Base-by-base conservation (phyloP, 2,888 invertebrate species). In the Nemurella pictetii region DNA sequence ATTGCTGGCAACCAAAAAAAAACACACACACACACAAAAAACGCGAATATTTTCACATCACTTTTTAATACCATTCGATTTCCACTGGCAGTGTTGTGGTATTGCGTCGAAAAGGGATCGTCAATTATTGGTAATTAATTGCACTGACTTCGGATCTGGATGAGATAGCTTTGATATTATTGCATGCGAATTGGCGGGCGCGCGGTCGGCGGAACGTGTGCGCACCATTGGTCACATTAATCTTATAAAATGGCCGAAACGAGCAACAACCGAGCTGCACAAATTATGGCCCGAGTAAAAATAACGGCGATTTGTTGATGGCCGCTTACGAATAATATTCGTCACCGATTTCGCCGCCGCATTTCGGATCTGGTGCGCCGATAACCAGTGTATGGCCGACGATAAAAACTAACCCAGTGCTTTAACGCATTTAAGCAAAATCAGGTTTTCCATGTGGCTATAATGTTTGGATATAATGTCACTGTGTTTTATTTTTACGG, bases 221-320 rank as follows among this genome's bases (percentile, higher is more conserved):
- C 28, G 72, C 25, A 2, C 82, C 82, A 82, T 82, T 82, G 72
- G 82, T 27, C 82, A 82, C 82, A 82, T 82, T 82, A 82, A 82
- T 82, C 82, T 82, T 72, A 55, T 20, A 20, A 32, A 55, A 55
- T 25, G 27, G 25, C 30, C 26, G 28, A 82, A 82, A 28, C 82
- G 72, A 72, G 82, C 12, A 82, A 55, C 82, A 82, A 82, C 55
- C 73, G 55, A 55, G 55, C 72, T 72, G 82, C 28, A 28, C 55
- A 72, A 82, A 82, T 82, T 82, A 82, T 82, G 82, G 72, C 72
- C 72, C 2, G 29, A 4, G 29, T 3, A 72, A 28, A 82, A 72
- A 82, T 72, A 72, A 82, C 27, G 82, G 26, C 82, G 55, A 82
- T 55, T 72, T 25, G 82, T 82, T 82, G 82, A 82, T 72, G 55